phyloP scores from a whole-genome alignment of 2,888 invertebrate genomes.

The Rotaria sp. region DNA sequence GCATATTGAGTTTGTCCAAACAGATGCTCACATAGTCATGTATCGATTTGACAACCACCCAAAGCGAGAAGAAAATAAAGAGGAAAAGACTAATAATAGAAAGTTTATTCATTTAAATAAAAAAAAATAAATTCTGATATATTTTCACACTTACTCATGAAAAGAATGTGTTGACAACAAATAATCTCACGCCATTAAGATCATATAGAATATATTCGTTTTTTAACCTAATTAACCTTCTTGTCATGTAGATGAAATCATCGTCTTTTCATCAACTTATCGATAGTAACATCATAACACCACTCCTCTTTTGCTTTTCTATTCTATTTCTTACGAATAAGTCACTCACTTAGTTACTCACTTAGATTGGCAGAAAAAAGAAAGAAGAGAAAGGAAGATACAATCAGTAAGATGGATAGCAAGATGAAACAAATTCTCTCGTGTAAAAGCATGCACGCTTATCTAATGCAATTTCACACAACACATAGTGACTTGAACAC shows the following conservation, averaged over 20 bases:
- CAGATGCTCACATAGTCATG: not conserved
- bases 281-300: constrained; percentile 3
- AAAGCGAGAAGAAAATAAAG: not conserved
- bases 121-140: not conserved
- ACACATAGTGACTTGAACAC: not conserved
- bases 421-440: constrained; percentile 14
- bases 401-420: constrained; percentile 22
- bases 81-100: not conserved
- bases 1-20: constrained; percentile 12
- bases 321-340: not conserved
- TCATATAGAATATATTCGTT: too few species aligned
- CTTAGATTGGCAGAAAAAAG: not conserved
- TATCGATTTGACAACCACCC: constrained; percentile 17
- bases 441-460: constrained; percentile 21
- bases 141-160: too few species aligned
- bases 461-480: constrained; percentile 16
- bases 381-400: not conserved
- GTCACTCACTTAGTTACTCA: not conserved
- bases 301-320: not conserved
- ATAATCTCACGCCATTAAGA: too few species aligned
- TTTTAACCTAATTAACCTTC: not conserved
- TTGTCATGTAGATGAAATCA: not conserved
- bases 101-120: not conserved
- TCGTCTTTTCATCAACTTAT: constrained; percentile 14
- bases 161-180: too few species aligned